Base-by-base conservation (phyloP, 2,888 invertebrate species). In the Erebia ligea region DNA sequence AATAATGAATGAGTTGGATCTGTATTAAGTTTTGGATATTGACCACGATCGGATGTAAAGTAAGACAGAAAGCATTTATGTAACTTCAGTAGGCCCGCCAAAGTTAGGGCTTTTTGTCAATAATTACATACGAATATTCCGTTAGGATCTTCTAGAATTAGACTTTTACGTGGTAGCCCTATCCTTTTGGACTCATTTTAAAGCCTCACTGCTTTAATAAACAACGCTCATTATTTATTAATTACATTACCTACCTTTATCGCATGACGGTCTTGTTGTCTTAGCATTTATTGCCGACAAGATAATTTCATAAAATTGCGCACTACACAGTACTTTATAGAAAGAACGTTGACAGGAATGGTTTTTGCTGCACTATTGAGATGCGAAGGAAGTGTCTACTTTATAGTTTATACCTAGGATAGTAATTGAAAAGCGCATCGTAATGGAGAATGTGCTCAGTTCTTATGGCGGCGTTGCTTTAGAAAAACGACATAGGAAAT, bases 141-240 rank as follows among this genome's bases (percentile, higher is more conserved):
- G 6, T 8, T 25, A 57, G 56, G 13, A 25, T 13, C 5, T 19
- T 21, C 19, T 15, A 62, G 61, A 2, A 15, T 11, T 15, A 62
- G 61, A 8, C 15, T 11, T 13, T 21, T 5, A 59, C 34, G 40
- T 61, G 67, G 67, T 67, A 40, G 15, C 61, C 59, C 59, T 67
- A 52, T 21, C 40, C 19, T 13, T 21, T 1, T 52, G 58, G 70
- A 62, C 71, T 71, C 74, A 80, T 77, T 81, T 79, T 70, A 76
- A 76, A 76, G 73, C 71, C 74, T 71, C 67, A 75, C 72, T 75
- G 76, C 72, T 76, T 76, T 69, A 73, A 70, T 74, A 76, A 77
- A 78, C 75, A 77, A 64, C 66, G 40, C 63, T 73, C 72, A 76
- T 73, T 75, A 73, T 71, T 70, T 73, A 76, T 75, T 75, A 77